A percentile compares a stretch with the other conserved stretches of the same genome.
Conservation (phyloP, 2,888 invertebrate genomes). For the Bombyx huttoni region DNA sequence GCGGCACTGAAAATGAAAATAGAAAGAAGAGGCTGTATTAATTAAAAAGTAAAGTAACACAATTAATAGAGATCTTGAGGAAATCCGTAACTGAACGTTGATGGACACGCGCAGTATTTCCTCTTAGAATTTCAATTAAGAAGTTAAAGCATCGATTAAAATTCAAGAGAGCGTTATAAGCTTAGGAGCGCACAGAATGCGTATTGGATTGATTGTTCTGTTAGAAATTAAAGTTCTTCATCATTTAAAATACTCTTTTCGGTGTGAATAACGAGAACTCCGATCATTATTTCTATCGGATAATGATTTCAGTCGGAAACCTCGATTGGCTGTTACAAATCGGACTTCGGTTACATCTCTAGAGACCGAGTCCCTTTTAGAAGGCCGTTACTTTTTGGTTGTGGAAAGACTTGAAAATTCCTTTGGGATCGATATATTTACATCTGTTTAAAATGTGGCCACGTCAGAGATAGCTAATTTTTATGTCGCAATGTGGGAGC, state of each 20-base stretch:
- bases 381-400: constrained; percentile 31
- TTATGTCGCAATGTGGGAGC: constrained; percentile 14
- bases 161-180: constrained; percentile 30
- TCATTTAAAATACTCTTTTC: too few species aligned
- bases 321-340: constrained; percentile 24
- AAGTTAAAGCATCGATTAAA: constrained; percentile 41
- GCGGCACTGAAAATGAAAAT: neutral
- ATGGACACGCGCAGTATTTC: constrained; percentile 33
- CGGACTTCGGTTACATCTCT: constrained; percentile 23
- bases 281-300: constrained; percentile 22
- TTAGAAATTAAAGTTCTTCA: too few species aligned
- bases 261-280: constrained; percentile 1
- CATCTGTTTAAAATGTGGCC: constrained; percentile 29
- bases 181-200: neutral
- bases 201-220: neutral
- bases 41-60: constrained; percentile 16
- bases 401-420: constrained; percentile 20
- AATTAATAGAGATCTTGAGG: constrained; percentile 27
- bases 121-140: constrained; percentile 47
- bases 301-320: constrained; percentile 29
- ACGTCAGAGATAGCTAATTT: constrained; percentile 26
- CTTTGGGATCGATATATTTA: constrained; percentile 21
- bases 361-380: constrained; percentile 28
- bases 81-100: constrained; percentile 37
- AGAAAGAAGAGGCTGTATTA: neutral